Percentiles rank a stretch among this genome's conserved stretches.
phyloP scores from a whole-genome alignment of 1,140 invertebrate genomes.

The Triops cancriformis region DNA sequence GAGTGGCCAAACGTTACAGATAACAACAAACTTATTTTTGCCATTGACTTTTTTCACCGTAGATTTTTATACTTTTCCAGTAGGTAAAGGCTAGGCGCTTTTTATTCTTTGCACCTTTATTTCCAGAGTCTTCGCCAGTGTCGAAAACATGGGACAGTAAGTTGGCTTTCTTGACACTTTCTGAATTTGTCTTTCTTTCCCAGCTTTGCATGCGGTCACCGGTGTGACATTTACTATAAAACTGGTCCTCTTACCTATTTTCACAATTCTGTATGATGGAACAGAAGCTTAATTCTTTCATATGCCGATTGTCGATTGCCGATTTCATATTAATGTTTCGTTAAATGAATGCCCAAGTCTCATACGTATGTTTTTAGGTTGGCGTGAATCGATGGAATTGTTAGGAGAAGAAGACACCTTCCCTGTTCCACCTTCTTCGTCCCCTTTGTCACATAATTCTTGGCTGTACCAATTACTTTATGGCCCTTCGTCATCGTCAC shows the following conservation, averaged over 20 bases:
- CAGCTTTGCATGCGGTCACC: not conserved
- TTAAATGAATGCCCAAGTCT: not conserved
- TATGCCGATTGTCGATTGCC: too few relatives aligned
- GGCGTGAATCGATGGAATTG: not conserved
- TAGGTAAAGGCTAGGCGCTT: not conserved
- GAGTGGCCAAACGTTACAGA: slow-evolving; percentile 5
- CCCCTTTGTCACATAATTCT: not conserved
- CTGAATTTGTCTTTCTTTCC: not conserved
- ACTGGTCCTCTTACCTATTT: too few relatives aligned
- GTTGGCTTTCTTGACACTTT: not conserved
- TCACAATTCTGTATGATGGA: too few relatives aligned
- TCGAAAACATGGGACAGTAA: not conserved
- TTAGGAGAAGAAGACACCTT: not conserved
- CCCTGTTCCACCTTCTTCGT: not conserved
- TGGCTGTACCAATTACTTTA: not conserved
- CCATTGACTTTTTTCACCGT: not conserved
- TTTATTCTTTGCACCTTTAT: not conserved
- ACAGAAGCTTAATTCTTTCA: too few relatives aligned
- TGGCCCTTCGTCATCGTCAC: not conserved
- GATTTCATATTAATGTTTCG: not conserved
- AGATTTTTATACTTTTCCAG: not conserved
- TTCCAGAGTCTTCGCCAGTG: not conserved
- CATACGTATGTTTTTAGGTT: not conserved
- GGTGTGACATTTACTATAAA: not conserved
- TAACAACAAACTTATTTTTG: slow-evolving; percentile 11